Conservation (phyloP, 2,797 vertebrate genomes). For the Takifugu ocellatus region DNA sequence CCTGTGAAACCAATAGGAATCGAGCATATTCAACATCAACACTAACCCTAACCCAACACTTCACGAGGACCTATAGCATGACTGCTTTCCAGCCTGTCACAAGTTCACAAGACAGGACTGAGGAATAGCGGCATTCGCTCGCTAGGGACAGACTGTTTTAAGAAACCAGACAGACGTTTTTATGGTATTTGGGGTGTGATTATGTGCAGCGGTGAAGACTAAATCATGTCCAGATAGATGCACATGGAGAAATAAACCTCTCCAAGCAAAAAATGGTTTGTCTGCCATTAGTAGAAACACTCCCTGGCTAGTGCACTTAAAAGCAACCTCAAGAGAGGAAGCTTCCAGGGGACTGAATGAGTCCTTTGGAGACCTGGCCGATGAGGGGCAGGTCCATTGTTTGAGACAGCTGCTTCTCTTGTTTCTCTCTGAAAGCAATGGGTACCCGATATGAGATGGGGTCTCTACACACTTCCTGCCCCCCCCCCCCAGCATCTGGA, state of each 20-base stretch:
- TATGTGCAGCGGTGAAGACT: no score
- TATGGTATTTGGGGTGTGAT: no score
- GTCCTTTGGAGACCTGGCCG: slow-evolving; percentile 66
- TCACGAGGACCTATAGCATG: no score
- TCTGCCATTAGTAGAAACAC: slow-evolving; percentile 52
- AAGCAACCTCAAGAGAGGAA: slow-evolving; percentile 56
- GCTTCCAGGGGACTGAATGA: slow-evolving; percentile 70
- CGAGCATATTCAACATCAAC: no score
- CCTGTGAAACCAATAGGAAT: no score
- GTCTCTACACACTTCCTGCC: slow-evolving; percentile 55
- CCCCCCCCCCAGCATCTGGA: neutral
- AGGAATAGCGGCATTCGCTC: no score
- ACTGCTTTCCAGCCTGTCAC: no score
- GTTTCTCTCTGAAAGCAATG: slow-evolving; percentile 71
- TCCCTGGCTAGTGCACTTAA: slow-evolving; percentile 63
- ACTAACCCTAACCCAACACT: no score
- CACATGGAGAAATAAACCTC: slow-evolving; percentile 12
- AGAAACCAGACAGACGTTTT: no score
- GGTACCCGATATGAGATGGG: slow-evolving; percentile 75
- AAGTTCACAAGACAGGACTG: no score
- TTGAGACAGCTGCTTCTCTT: slow-evolving; percentile 80
- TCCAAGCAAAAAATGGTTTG: slow-evolving; percentile 26
- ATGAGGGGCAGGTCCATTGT: slow-evolving; percentile 73
- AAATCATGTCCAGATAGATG: slow-evolving; percentile 2
- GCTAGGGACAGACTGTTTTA: no score